Evolutionary conservation across 2,888 invertebrate species (phyloP), one percentile per base, ranked within the genome.

Genomic region (Myopa tessellatipennis): DNA sequence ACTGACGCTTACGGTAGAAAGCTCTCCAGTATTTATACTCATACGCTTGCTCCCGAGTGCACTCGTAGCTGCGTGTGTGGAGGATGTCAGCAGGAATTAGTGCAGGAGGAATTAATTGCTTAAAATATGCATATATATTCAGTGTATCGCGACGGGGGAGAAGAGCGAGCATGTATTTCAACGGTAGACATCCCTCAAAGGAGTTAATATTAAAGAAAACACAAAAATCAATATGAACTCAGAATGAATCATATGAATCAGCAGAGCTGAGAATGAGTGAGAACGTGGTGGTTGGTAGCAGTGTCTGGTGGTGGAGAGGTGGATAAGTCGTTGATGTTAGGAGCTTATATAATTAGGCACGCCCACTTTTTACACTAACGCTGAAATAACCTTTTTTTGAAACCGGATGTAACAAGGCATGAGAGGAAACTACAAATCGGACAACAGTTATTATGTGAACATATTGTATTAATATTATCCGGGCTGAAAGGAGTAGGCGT

Each of bases 21-120:
- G 26, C 14, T 65, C 38, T 55, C 38, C 18, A n/a, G 36, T 74
- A 52, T 74, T 74, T 74, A 74, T 74, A 74, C 74, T 38, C 72
- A 26, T n/a, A 16, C 16, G 18, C 16, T 45, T 38, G 14, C 6
- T 73, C 12, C 45, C 18, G 36, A 61, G 14, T 63, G 26, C 36
- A 50, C 61, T 45, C 40, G 45, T 45, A n/a, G 5, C 18, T 16
- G 16, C 26, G 26, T 73, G 18, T 73, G 26, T n/a, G 60, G 14
- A 61, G n/a, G 63, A 55, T 74, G 74, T 74, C 74, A 67, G n/a
- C 67, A 67, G 68, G 52, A 67, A 67, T 74, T 74, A 74, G 73
- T 40, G 63, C 60, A 61, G 40, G n/a, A 67, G 67, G 36, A 18
- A 38, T 74, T 67, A 67, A 61, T 73, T 73, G 8, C 38, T 71